Percentiles rank a stretch among this genome's conserved stretches.
Conservation (phyloP, 2,797 vertebrate genomes). For the Lacerta bilineata region DNA sequence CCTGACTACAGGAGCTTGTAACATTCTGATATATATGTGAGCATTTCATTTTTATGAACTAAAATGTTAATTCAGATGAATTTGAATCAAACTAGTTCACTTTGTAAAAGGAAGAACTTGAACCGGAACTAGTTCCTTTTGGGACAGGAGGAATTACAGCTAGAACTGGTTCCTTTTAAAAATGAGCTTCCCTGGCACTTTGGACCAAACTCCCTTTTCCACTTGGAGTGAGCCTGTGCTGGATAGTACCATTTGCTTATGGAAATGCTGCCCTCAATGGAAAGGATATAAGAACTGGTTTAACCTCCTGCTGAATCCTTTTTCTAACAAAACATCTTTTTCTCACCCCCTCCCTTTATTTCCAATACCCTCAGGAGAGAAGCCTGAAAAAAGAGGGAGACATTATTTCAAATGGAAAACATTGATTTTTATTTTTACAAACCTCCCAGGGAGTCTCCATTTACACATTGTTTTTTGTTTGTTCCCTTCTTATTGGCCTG, state of each 20-base stretch:
- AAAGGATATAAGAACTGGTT: background rate
- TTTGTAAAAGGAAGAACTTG: too few species aligned
- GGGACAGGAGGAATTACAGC: too few species aligned
- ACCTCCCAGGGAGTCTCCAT: background rate
- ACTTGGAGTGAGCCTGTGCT: background rate
- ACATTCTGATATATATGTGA: too few species aligned
- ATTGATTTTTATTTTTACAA: background rate
- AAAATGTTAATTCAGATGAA: too few species aligned
- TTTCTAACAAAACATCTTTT: background rate
- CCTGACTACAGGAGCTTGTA: too few species aligned
- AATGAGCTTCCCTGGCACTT: too few species aligned
- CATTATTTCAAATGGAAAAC: constrained; percentile 3
- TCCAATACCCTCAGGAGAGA: background rate
- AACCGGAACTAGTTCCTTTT: too few species aligned
- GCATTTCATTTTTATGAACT: too few species aligned
- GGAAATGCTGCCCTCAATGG: background rate
- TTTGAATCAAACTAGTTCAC: too few species aligned
- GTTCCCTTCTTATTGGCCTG: constrained; percentile 13
- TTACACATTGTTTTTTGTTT: constrained; percentile 16
- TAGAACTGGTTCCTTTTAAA: too few species aligned
- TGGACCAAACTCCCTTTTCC: too few species aligned
- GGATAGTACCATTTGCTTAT: background rate
- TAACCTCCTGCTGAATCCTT: background rate
- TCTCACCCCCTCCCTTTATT: background rate
- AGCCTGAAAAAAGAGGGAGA: background rate